A percentile compares a stretch with the other conserved stretches of the same genome.
Evolutionary conservation across 2,113 vertebrate species (phyloP).

Genomic region (Galbula dea): DNA sequence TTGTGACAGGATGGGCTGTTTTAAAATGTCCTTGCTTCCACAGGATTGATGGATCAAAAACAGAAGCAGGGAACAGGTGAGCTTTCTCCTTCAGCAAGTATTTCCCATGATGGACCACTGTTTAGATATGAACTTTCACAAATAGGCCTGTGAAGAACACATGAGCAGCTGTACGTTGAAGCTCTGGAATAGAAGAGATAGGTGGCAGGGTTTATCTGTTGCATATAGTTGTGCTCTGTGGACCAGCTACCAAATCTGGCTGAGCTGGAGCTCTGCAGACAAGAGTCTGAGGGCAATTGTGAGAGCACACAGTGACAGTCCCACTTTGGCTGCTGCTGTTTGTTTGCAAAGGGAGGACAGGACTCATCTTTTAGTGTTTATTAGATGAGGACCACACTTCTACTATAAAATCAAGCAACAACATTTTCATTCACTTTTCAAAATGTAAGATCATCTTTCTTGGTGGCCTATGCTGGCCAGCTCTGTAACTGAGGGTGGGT

Average conservation of each 20-base stretch:
- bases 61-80: not conserved
- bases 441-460: not conserved
- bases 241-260: not conserved
- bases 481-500: not conserved
- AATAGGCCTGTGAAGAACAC: not conserved
- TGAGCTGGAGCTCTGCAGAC: not conserved
- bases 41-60: not conserved
- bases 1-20: not conserved
- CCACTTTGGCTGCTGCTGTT: not conserved
- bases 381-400: not conserved
- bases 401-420: not conserved
- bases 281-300: not conserved
- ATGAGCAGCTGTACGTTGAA: not conserved
- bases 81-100: not conserved
- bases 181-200: not conserved
- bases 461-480: fast-evolving
- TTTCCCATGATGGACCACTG: not conserved
- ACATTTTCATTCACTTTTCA: not conserved
- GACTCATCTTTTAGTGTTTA: not conserved
- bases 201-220: not conserved
- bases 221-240: not conserved
- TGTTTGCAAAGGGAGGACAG: not conserved
- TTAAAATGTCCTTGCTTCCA: not conserved
- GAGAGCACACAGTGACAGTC: too few species aligned
- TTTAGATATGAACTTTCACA: not conserved